Evolutionary conservation across 2,797 vertebrate genomes (phyloP).

Genomic region (Malurus splendens): DNA sequence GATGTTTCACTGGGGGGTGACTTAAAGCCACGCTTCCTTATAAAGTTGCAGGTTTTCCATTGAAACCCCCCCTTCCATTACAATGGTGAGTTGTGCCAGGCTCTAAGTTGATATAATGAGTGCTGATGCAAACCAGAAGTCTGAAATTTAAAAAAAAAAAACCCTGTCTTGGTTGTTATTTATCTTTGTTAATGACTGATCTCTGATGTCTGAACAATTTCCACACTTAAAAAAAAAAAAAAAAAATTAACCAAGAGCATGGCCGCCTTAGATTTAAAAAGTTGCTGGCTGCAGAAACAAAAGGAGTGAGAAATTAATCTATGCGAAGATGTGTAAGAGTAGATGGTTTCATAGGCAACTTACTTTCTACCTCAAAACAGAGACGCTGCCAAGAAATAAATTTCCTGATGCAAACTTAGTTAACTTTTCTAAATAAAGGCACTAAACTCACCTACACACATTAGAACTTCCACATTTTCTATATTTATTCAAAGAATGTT

Average conservation of each 20-base stretch:
- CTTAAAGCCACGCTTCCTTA: slow-evolving; percentile 15
- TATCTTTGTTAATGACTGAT: slow-evolving; percentile 7
- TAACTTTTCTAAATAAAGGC: slow-evolving; percentile 28
- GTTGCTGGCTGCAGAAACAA: slow-evolving; percentile 2
- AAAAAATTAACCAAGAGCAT: background rate
- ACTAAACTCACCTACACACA: background rate
- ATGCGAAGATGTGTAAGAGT: background rate
- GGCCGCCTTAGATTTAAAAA: background rate
- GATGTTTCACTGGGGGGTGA: slow-evolving; percentile 18
- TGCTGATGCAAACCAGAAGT: slow-evolving; percentile 20
- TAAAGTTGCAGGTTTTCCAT: background rate
- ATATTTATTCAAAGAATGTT: slow-evolving; percentile 27
- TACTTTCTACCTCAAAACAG: slow-evolving; percentile 20
- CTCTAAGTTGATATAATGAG: background rate
- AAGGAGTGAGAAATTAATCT: slow-evolving; percentile 41
- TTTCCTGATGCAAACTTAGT: background rate
- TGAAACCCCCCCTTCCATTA: background rate
- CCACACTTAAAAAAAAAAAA: background rate
- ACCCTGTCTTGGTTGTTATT: background rate
- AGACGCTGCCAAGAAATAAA: slow-evolving; percentile 43
- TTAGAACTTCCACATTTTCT: slow-evolving; percentile 17
- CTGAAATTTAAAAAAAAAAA: background rate
- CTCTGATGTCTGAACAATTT: background rate
- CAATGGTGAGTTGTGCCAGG: background rate
- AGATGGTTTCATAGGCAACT: background rate